phyloP scores from a whole-genome alignment of 2,888 invertebrate species.

The Dromius quadrimaculatus region DNA sequence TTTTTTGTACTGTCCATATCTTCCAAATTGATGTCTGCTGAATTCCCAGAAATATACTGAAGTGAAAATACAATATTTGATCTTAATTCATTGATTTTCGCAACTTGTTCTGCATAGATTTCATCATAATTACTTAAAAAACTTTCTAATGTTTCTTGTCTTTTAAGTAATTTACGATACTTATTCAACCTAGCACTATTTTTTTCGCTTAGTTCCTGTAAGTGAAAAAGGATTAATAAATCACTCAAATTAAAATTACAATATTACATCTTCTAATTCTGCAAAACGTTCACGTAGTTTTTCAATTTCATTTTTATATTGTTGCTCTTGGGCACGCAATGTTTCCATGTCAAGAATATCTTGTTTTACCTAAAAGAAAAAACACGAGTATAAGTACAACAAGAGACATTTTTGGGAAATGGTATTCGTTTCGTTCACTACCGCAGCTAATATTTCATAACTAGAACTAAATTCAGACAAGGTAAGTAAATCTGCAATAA shows the following conservation, averaged over 20 bases:
- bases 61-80: constrained; percentile 53
- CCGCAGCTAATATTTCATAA: too few relatives aligned
- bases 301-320: constrained; percentile 35
- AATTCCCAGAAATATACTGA: constrained; percentile 55
- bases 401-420: too few relatives aligned
- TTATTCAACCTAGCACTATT: constrained; percentile 46
- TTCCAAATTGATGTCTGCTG: constrained; percentile 56
- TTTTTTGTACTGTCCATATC: constrained; percentile 55
- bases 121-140: constrained; percentile 32
- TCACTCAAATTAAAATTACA: background rate
- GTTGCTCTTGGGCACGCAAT: constrained; percentile 50
- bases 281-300: constrained; percentile 33
- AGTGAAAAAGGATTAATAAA: background rate
- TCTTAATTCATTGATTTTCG: constrained; percentile 25
- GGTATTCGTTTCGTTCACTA: too few relatives aligned
- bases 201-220: constrained; percentile 46
- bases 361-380: constrained; percentile 57
- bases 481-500: too few relatives aligned
- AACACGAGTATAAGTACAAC: too few relatives aligned
- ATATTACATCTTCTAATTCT: constrained; percentile 47
- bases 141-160: constrained; percentile 48
- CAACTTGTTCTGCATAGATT: constrained; percentile 22
- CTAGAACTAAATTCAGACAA: too few relatives aligned
- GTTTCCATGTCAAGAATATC: constrained; percentile 59
- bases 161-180: constrained; percentile 42